Base-by-base conservation (phyloP, 2,888 invertebrate genomes). In the Ophion ellenae region DNA sequence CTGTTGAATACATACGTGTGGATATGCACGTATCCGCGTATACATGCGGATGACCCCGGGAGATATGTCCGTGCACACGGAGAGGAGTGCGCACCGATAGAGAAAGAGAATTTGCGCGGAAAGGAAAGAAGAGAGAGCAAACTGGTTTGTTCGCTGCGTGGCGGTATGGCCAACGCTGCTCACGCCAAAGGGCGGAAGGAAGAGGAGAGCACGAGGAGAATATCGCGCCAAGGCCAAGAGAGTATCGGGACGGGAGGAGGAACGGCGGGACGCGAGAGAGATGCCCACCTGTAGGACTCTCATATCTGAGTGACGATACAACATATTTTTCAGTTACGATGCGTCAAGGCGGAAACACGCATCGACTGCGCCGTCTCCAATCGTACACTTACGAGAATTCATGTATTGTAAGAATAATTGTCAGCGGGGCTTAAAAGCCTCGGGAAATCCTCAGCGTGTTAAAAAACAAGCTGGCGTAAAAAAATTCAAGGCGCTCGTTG, bases 231-330 rank as follows among this genome's bases (percentile, higher is more conserved):
- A 77, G 81, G 81, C 61, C 71, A 82, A 59, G 17, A 67, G 14
- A 67, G 67, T n/a, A 45, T 36, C 75, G 40, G 69, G 74, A 69
- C 11, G 24, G 69, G 78, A 78, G 75, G 57, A 81, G 74, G 14
- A 57, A 77, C 61, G 63, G 24, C 24, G 73, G 57, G 66, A 64
- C 32, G 20, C 59, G 77, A 61, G 81, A 53, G 76, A 86, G 69
- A 81, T 77, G 77, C 86, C 88, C 88, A 88, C 88, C 88, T 88
- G 88, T 88, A 88, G 88, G 85, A 88, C 47, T 14, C 47, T 47
- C 47, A 14, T 32, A 32, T 47, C 47, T 61, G 82, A 63, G 57
- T 57, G 83, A 81, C 76, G 71, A 63, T 64, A 53, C 28, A 57
- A 32, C 45, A n/a, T 61, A 40, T 40, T 32, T 45, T 66, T 66